Percentiles rank a stretch among this genome's conserved stretches.
These are phyloP conservation scores for Cabera pusaria DNA, from an alignment of 2,888 invertebrate species.

Conservation along the genomic window DNA sequence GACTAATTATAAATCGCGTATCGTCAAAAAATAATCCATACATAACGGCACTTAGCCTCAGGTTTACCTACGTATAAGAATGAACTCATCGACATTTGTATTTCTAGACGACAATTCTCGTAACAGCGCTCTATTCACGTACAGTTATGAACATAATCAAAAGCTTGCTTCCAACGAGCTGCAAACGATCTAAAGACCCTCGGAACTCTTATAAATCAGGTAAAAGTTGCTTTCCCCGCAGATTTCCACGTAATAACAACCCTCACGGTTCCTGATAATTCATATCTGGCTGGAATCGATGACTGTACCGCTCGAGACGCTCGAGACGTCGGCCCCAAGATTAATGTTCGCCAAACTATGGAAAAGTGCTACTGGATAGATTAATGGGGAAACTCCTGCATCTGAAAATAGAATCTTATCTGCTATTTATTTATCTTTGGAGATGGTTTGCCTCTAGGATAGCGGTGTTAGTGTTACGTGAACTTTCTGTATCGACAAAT, in stretches of 20 bases:
- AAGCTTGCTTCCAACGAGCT: not conserved
- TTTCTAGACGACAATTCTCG: too few species aligned
- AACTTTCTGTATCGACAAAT: too few species aligned
- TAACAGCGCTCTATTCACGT: too few species aligned
- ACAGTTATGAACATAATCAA: not conserved
- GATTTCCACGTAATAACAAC: constrained; percentile 58
- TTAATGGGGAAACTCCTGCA: constrained; percentile 14
- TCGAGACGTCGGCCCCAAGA: constrained; percentile 6
- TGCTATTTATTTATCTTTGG: constrained; percentile 4
- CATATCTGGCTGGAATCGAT: constrained; percentile 24
- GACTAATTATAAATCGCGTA: too few species aligned
- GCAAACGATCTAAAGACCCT: constrained; percentile 39
- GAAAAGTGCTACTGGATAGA: constrained; percentile 8
- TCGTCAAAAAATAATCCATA: too few species aligned
- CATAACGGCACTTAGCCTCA: too few species aligned
- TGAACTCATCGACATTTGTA: too few species aligned
- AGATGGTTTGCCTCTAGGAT: not conserved
- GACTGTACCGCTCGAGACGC: constrained; percentile 9
- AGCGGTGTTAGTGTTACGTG: too few species aligned
- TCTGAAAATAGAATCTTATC: constrained; percentile 9
- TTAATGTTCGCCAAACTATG: constrained; percentile 13
- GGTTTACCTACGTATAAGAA: too few species aligned
- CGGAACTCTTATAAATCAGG: constrained; percentile 50
- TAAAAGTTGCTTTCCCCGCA: constrained; percentile 45
- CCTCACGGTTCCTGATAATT: constrained; percentile 17